phyloP scores from a whole-genome alignment of 1,140 invertebrate species.

The Olivierus martensii region DNA sequence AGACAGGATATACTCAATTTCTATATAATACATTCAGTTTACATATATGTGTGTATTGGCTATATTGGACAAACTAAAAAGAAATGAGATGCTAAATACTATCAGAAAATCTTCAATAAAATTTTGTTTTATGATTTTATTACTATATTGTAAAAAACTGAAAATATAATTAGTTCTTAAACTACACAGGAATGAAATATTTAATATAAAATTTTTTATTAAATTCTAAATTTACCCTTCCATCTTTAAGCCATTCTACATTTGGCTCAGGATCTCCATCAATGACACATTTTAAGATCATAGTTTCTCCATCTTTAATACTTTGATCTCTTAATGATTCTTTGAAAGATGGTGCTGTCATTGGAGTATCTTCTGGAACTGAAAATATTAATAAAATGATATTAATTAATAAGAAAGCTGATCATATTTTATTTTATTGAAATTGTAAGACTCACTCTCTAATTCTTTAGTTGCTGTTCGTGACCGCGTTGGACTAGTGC shows the following conservation, averaged over 20 bases:
- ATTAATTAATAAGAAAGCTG: not conserved
- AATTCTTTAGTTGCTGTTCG: slow-evolving; percentile 80
- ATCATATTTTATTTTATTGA: slow-evolving; percentile 1
- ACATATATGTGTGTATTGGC: no score
- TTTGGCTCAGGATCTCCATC: slow-evolving; percentile 79
- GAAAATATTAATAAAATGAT: not conserved
- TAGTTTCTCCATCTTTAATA: slow-evolving; percentile 64
- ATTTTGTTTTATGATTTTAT: no score
- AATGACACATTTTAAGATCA: slow-evolving; percentile 61
- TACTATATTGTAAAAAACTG: no score
- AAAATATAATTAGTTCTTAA: no score
- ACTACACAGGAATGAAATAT: no score
- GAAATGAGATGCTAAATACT: no score
- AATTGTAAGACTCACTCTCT: slow-evolving; percentile 55
- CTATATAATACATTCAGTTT: no score
- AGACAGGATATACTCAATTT: no score
- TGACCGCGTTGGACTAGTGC: slow-evolving; percentile 54
- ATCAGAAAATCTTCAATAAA: no score
- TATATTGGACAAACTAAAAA: no score
- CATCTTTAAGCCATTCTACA: slow-evolving; percentile 70
- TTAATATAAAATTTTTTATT: no score
- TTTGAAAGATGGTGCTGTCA: slow-evolving; percentile 54
- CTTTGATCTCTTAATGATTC: slow-evolving; percentile 51
- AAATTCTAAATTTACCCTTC: slow-evolving; percentile 36
- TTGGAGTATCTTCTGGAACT: slow-evolving; percentile 19